Conservation (phyloP, 2,888 invertebrate genomes). For the Stenchaetothrips biformis region DNA sequence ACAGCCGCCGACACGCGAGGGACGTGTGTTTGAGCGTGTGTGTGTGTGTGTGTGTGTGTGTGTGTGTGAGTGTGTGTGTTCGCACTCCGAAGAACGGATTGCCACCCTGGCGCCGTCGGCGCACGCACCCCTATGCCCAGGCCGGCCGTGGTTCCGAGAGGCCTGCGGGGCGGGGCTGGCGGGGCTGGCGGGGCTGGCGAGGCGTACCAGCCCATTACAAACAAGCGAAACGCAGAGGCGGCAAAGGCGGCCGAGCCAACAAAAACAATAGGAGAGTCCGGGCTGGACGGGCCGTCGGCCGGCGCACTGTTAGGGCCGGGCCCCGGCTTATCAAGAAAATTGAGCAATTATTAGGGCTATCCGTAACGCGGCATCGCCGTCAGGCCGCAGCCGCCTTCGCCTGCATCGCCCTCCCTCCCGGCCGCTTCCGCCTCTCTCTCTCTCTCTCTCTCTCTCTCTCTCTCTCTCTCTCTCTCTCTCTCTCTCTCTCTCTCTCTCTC, state of each 20-base stretch:
- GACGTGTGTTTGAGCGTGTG: neutral
- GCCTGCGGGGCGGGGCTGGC: constrained; percentile 26
- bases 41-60: constrained; percentile 19
- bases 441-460: constrained; percentile 39
- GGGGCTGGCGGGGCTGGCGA: neutral
- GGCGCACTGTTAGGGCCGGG: too few species aligned
- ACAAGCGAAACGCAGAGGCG: constrained; percentile 21
- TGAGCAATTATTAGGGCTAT: constrained; percentile 23
- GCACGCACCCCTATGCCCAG: neutral
- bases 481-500: too few species aligned
- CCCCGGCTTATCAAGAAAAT: constrained; percentile 20
- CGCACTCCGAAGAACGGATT: constrained; percentile 22
- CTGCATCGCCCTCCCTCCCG: constrained; percentile 49
- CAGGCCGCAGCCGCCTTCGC: constrained; percentile 35
- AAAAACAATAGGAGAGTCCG: constrained; percentile 20
- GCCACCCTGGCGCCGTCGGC: neutral
- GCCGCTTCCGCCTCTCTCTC: constrained; percentile 39
- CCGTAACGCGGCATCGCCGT: constrained; percentile 46
- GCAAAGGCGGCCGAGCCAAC: constrained; percentile 21
- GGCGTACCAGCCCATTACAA: constrained; percentile 1
- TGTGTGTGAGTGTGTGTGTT: constrained; percentile 7
- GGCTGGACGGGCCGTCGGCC: neutral
- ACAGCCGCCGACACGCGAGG: too few species aligned
- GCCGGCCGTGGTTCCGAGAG: neutral
- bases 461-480: constrained; percentile 38